A percentile compares a stretch with the other conserved stretches of the same genome.
Evolutionary conservation across 2,797 vertebrate species (phyloP).

Genomic region (Bryconaethiops microstoma): DNA sequence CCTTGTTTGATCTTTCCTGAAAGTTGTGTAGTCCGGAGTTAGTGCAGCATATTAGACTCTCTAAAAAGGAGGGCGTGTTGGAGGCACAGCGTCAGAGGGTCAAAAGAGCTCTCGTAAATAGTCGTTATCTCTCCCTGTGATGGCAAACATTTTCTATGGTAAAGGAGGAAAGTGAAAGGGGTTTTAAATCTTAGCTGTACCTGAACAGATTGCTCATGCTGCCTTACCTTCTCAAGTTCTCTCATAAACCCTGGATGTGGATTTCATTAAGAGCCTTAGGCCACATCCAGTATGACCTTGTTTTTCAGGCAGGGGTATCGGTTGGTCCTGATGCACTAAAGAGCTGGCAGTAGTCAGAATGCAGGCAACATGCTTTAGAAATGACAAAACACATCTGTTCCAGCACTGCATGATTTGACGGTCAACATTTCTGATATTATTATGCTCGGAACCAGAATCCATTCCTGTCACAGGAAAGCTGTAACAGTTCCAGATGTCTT

Average conservation of each 20-base stretch:
- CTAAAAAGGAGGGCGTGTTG: conserved; percentile 6
- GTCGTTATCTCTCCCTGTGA: conserved; percentile 37
- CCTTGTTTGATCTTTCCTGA: conserved; percentile 21
- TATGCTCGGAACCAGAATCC: conserved; percentile 9
- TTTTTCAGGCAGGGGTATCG: conserved; percentile 21
- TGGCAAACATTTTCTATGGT: conserved; percentile 23
- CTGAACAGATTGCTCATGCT: conserved; percentile 22
- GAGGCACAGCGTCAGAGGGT: conserved; percentile 24
- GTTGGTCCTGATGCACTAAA: conserved; percentile 14
- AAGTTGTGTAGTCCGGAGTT: neutral
- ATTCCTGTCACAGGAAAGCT: conserved; percentile 37
- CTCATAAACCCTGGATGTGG: conserved; percentile 42
- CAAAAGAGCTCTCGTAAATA: conserved; percentile 44
- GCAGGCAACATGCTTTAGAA: conserved; percentile 12
- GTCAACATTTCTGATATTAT: conserved; percentile 21
- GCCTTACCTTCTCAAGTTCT: neutral
- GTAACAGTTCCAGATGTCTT: conserved; percentile 46
- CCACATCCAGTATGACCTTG: conserved; percentile 21
- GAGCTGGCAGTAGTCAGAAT: neutral
- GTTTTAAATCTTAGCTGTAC: conserved; percentile 32
- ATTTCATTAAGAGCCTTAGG: conserved; percentile 40
- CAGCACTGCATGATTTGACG: conserved; percentile 17
- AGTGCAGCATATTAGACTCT: conserved; percentile 35
- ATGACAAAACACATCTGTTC: conserved; percentile 31
- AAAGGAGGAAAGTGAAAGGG: conserved; percentile 23